Conservation (phyloP, 2,113 vertebrate species). For the Ibidorhyncha struthersii region DNA sequence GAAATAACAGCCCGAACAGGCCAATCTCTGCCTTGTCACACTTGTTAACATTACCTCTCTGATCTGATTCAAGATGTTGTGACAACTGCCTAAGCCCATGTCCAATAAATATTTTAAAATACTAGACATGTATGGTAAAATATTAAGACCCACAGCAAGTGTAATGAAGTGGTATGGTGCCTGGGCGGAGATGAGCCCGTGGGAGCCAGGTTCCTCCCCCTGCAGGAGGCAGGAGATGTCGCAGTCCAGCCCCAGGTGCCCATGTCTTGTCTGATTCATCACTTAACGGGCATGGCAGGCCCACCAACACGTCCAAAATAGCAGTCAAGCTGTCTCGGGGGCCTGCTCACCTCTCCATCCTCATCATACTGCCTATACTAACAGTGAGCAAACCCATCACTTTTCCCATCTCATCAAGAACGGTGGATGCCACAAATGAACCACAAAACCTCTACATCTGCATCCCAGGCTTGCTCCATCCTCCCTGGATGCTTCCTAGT, state of each 20-base stretch:
- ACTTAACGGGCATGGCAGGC: background rate
- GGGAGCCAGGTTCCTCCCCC: background rate
- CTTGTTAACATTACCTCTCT: background rate
- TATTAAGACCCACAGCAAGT: background rate
- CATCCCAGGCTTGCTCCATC: background rate
- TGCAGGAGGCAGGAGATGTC: background rate
- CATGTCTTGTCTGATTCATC: too few relatives aligned
- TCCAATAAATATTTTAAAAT: background rate
- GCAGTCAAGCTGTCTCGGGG: background rate
- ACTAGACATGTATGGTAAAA: background rate
- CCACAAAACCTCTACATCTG: background rate
- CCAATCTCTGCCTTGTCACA: background rate
- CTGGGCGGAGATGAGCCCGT: accelerated
- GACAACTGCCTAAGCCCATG: background rate
- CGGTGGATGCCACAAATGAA: background rate
- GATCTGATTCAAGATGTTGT: background rate
- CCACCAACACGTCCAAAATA: background rate
- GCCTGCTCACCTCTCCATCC: background rate
- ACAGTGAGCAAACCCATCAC: background rate
- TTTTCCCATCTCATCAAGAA: background rate
- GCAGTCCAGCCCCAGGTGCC: background rate
- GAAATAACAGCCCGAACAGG: background rate
- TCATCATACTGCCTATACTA: background rate
- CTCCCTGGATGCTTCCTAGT: background rate
- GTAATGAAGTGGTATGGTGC: background rate